These are phyloP conservation scores for Cephus pulcher DNA, from an alignment of 2,888 invertebrate species.

Conservation along the genomic window DNA sequence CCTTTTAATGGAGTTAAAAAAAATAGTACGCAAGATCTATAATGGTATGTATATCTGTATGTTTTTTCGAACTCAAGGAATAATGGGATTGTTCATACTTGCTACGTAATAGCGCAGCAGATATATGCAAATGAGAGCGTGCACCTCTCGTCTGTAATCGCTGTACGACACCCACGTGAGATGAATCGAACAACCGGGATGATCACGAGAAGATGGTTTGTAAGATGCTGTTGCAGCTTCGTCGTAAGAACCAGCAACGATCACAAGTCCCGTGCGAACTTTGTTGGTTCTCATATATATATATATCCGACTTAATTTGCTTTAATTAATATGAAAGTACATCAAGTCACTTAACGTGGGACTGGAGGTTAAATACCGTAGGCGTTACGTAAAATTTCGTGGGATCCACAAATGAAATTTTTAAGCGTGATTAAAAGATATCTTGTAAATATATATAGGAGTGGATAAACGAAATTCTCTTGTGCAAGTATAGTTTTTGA, in stretches of 20 bases:
- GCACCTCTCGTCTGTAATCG: constrained; percentile 13
- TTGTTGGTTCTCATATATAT: background rate
- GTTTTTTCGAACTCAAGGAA: constrained; percentile 31
- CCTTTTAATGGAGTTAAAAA: background rate
- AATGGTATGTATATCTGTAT: constrained; percentile 36
- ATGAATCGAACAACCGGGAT: constrained; percentile 25
- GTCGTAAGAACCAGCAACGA: background rate
- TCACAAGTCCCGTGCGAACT: background rate
- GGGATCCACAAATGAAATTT: background rate
- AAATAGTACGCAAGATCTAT: constrained; percentile 10
- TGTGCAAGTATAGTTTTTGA: background rate
- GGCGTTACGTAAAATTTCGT: background rate
- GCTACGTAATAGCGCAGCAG: constrained; percentile 29
- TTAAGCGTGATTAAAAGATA: background rate
- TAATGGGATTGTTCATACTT: constrained; percentile 38
- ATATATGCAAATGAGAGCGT: constrained; percentile 2
- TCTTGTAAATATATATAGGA: background rate
- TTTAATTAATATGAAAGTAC: background rate
- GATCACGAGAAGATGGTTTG: background rate
- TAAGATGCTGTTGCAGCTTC: background rate
- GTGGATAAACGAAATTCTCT: background rate
- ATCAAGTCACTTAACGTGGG: background rate
- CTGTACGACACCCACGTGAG: constrained; percentile 5
- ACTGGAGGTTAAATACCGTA: background rate
- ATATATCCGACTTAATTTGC: background rate